Evolutionary conservation across 2,113 vertebrate genomes (phyloP).

Genomic region (Columba livia): DNA sequence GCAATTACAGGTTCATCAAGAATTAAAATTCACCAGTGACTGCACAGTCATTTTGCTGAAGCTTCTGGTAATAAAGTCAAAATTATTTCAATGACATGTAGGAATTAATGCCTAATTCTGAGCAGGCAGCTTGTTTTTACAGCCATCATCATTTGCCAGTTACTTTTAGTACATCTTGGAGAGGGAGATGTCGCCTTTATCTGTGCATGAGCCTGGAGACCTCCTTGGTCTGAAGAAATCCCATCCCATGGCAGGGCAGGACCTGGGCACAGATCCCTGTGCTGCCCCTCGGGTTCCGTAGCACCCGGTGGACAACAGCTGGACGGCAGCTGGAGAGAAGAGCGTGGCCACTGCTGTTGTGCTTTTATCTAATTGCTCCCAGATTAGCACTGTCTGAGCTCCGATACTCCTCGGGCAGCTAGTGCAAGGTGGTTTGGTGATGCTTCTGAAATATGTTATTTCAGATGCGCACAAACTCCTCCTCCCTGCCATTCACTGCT

Average conservation of each 20-base stretch:
- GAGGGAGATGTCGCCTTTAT: not conserved
- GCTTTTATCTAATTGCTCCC: rapidly evolving
- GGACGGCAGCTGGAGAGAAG: not conserved
- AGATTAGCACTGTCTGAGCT: not conserved
- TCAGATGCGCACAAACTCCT: not conserved
- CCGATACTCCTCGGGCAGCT: not conserved
- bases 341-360: not conserved
- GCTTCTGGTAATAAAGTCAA: slow-evolving; percentile 6
- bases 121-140: not conserved
- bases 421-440: rapidly evolving
- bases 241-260: not conserved
- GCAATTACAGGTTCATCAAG: slow-evolving; percentile 23
- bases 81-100: not conserved
- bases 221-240: not conserved
- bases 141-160: not conserved
- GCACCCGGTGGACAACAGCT: rapidly evolving
- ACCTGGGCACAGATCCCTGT: not conserved
- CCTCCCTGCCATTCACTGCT: rapidly evolving
- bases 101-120: not conserved
- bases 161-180: not conserved
- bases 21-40: slow-evolving; percentile 13
- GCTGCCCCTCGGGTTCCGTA: not conserved
- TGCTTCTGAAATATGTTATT: not conserved
- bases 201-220: too few relatives aligned
- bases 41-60: not conserved